Percentiles rank a stretch among this genome's conserved stretches.
phyloP scores from a whole-genome alignment of 2,888 invertebrate genomes.

The Acronicta leporina region DNA sequence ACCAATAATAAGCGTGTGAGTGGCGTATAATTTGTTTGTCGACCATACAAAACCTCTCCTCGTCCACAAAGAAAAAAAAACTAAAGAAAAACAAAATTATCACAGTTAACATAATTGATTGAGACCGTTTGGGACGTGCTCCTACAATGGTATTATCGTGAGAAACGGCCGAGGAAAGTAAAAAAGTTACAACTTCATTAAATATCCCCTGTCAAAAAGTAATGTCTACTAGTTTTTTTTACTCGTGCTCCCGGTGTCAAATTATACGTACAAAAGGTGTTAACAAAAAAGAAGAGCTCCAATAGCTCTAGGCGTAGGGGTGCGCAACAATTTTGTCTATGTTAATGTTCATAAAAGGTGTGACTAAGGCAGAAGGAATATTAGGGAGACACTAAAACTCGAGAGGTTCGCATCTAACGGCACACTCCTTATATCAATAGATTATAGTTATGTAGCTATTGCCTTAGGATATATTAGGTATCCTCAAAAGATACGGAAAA shows the following conservation, averaged over 20 bases:
- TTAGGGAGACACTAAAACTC: too few species aligned
- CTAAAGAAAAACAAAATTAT: constrained; percentile 76
- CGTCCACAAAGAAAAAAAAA: constrained; percentile 63
- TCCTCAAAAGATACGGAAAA: not conserved
- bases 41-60: constrained; percentile 70
- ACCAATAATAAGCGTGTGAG: constrained; percentile 79
- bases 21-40: constrained; percentile 83
- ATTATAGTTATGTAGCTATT: not conserved
- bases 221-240: constrained; percentile 86
- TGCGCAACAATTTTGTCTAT: constrained; percentile 76
- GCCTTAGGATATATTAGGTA: not conserved
- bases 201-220: constrained; percentile 88
- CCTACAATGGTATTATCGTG: constrained; percentile 81
- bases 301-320: constrained; percentile 72
- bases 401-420: not conserved
- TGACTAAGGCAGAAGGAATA: not conserved
- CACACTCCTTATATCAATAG: not conserved
- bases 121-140: constrained; percentile 84
- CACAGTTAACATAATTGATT: constrained; percentile 88
- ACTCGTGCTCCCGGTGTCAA: constrained; percentile 85
- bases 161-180: constrained; percentile 72
- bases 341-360: constrained; percentile 7
- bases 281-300: constrained; percentile 83
- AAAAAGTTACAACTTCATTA: constrained; percentile 85
- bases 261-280: constrained; percentile 89